Percentiles rank a stretch among this genome's conserved stretches.
Conservation (phyloP, 1,140 invertebrate species). For the Drosophila tani region DNA sequence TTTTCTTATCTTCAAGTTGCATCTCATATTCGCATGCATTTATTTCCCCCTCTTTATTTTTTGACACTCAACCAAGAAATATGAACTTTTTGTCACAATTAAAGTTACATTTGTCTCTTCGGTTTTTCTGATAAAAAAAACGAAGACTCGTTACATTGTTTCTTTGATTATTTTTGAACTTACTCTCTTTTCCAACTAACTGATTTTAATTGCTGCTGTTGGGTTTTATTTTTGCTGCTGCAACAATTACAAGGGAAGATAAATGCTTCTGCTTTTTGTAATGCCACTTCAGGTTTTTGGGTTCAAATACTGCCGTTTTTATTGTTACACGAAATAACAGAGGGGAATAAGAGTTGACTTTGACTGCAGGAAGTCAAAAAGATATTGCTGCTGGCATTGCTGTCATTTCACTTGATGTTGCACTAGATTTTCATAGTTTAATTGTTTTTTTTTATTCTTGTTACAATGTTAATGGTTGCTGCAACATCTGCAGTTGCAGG, state of each 20-base stretch:
- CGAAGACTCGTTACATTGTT: neutral
- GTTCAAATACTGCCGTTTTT: conserved; percentile 1
- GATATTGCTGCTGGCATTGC: conserved; percentile 4
- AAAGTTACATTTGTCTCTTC: conserved; percentile 3
- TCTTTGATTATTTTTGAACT: neutral
- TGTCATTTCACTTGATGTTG: conserved; percentile 1
- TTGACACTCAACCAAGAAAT: neutral
- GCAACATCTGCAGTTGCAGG: neutral
- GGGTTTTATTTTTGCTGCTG: neutral
- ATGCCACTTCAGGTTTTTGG: neutral
- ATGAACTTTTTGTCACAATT: neutral
- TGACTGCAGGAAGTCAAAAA: conserved; percentile 5
- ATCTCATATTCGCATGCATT: conserved; percentile 5
- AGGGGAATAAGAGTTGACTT: neutral
- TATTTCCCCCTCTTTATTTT: neutral
- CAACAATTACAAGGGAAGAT: conserved; percentile 4
- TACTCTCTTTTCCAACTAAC: conserved; percentile 6
- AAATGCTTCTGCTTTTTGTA: conserved; percentile 3
- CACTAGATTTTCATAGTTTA: neutral
- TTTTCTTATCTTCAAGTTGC: conserved; percentile 5
- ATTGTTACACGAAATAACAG: conserved; percentile 6
- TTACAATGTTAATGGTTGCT: neutral
- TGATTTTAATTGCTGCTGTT: conserved; percentile 15
- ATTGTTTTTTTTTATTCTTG: neutral
- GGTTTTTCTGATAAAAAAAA: neutral